Base-by-base conservation (phyloP, 2,888 invertebrate genomes). In the Folsomia manolachei region DNA sequence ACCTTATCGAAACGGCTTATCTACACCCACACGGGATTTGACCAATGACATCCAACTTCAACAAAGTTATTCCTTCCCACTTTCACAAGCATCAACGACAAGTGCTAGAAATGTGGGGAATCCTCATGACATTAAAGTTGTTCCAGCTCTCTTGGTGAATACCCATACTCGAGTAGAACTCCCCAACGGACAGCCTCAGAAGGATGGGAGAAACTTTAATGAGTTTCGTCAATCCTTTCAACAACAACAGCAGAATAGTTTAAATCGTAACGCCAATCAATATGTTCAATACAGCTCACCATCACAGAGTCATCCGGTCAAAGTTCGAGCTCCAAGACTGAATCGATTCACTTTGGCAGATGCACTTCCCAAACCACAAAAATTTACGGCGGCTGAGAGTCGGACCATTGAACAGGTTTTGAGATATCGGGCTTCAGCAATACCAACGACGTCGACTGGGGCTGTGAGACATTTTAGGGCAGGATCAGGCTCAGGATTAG, bases 61-160 rank as follows among this genome's bases (percentile, higher is more conserved):
- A 24, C 72, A 72, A 68, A 70, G 68, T 27, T 70, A 52, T 24
- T 56, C 65, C 1, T 14, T 18, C 19, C 73, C 67, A 51, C n/a
- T 75, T 11, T 63, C 71, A 2, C 53, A 67, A 56, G 7, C 56
- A 27, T 27, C 70, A 1, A 21, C 61, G 1, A n/a, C 70, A 21
- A 64, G 21, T 52, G 67, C 53, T 39, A 53, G 65, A 9, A 53
- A 53, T n/a, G 1, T 66, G 39, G 27, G 71, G 11, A 69, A 66
- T 52, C 71, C 77, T 1, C 63, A 61, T 53, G 73, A 77, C 23
- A 77, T 77, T 18, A 77, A 77, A 70, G 75, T 77, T 7, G 72
- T 77, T 11, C 77, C 77, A 7, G 77, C 77, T n/a, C 27, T 77
- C 1, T 74, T 77, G 39, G 77, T 77, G 18, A 75, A 77, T 53